Percentiles rank a stretch among this genome's conserved stretches.
Evolutionary conservation across 2,888 invertebrate genomes (phyloP).

Genomic region (Drosophila koepferae): DNA sequence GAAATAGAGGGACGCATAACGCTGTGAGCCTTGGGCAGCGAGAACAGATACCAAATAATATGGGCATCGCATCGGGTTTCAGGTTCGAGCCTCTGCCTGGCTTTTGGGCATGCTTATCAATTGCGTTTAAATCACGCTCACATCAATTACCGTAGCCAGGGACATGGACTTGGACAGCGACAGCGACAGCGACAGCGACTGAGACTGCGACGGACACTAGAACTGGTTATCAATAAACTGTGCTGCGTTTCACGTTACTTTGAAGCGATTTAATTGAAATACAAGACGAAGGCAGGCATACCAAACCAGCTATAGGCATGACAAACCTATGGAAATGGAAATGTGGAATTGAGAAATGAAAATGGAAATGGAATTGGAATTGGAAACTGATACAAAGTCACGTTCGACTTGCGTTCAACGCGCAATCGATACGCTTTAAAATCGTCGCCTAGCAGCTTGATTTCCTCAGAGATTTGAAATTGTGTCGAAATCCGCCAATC

Average conservation of each 20-base stretch:
- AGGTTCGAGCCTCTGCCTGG: constrained; percentile 25
- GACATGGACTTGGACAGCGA: constrained; percentile 16
- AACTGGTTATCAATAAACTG: constrained; percentile 64
- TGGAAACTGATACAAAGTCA: constrained; percentile 48
- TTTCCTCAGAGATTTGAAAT: constrained; percentile 14
- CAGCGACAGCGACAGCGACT: background rate
- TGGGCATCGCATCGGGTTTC: constrained; percentile 23
- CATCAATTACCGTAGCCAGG: constrained; percentile 67
- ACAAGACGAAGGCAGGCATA: constrained; percentile 42
- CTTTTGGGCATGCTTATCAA: constrained; percentile 62
- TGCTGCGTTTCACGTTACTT: constrained; percentile 68
- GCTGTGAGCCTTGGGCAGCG: background rate
- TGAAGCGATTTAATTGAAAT: constrained; percentile 75
- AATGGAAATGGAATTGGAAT: constrained; percentile 48
- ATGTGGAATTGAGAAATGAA: constrained; percentile 14
- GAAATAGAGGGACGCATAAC: constrained; percentile 22
- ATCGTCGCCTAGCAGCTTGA: constrained; percentile 22
- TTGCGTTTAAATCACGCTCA: constrained; percentile 68
- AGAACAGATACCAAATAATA: constrained; percentile 20
- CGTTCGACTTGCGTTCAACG: constrained; percentile 30
- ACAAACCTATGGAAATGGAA: constrained; percentile 51
- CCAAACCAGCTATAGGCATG: constrained; percentile 12
- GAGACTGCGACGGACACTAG: background rate
- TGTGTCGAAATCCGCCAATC: background rate
- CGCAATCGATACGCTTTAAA: constrained; percentile 38